phyloP scores from a whole-genome alignment of 2,113 vertebrate species.

The Corythornis cristatus region DNA sequence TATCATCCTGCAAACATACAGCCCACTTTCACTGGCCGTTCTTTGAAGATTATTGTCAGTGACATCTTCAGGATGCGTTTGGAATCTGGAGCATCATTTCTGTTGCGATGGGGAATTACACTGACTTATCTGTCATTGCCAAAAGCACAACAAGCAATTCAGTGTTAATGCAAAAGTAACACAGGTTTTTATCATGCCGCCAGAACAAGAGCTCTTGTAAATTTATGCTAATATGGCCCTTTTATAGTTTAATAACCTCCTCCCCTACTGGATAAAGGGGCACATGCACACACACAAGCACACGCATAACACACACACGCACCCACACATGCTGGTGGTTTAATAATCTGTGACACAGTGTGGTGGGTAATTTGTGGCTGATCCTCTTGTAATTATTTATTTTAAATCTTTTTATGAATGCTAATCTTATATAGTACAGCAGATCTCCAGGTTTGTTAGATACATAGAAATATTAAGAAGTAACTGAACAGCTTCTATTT shows the following conservation, averaged over 20 bases:
- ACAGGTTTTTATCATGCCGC: constrained; percentile 89
- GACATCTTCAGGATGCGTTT: constrained; percentile 93
- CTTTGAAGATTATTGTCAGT: constrained; percentile 95
- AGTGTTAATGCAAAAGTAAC: constrained; percentile 91
- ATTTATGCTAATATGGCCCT: constrained; percentile 94
- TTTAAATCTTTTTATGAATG: constrained; percentile 86
- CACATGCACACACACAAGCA: constrained; percentile 7
- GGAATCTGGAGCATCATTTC: constrained; percentile 92
- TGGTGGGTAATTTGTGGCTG: constrained; percentile 88
- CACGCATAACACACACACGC: constrained; percentile 13
- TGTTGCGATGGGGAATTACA: constrained; percentile 90
- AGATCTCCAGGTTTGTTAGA: constrained; percentile 69
- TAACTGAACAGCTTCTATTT: not conserved
- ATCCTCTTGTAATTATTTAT: constrained; percentile 92
- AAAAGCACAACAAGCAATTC: constrained; percentile 94
- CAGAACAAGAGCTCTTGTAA: constrained; percentile 87
- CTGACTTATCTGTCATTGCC: constrained; percentile 96
- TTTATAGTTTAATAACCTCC: constrained; percentile 88
- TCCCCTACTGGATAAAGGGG: constrained; percentile 63
- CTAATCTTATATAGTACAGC: constrained; percentile 81
- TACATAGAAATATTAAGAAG: constrained; percentile 49
- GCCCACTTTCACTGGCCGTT: constrained; percentile 85
- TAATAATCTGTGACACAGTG: constrained; percentile 89
- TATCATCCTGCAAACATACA: constrained; percentile 94
- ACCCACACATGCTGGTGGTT: constrained; percentile 50